Percentiles rank a stretch among this genome's conserved stretches.
Evolutionary conservation across 1,140 invertebrate species (phyloP).

Genomic region (Aphis craccivora): DNA sequence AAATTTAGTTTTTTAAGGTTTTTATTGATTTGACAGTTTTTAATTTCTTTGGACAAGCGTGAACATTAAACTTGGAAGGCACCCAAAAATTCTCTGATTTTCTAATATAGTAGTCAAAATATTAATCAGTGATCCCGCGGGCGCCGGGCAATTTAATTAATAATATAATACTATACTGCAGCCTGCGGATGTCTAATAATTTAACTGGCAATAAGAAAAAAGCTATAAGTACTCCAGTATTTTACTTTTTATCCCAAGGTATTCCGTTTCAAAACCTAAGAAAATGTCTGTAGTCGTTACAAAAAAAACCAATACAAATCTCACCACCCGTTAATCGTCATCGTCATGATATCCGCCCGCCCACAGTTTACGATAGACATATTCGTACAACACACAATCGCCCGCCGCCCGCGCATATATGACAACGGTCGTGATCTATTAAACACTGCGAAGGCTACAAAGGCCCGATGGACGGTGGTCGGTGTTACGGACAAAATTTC

Average conservation of each 20-base stretch:
- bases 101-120: neutral
- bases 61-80: neutral
- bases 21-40: neutral
- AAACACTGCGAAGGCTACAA: neutral
- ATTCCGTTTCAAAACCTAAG: neutral
- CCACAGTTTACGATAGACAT: too few relatives aligned
- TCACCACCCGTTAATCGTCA: too few relatives aligned
- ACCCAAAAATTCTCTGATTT: neutral
- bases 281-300: neutral
- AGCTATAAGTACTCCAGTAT: neutral
- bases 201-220: neutral
- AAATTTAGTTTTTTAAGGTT: neutral
- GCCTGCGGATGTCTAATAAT: neutral
- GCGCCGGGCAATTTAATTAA: too few relatives aligned
- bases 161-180: neutral
- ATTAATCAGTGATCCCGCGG: neutral
- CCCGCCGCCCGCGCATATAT: neutral
- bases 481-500: neutral
- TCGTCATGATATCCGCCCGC: too few relatives aligned
- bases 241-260: neutral
- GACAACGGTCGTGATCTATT: slow-evolving; percentile 46
- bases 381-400: too few relatives aligned
- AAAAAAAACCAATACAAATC: neutral
- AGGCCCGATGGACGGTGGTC: neutral
- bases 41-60: neutral